Conservation (phyloP, 1,140 invertebrate species). For the Sogatella furcifera region DNA sequence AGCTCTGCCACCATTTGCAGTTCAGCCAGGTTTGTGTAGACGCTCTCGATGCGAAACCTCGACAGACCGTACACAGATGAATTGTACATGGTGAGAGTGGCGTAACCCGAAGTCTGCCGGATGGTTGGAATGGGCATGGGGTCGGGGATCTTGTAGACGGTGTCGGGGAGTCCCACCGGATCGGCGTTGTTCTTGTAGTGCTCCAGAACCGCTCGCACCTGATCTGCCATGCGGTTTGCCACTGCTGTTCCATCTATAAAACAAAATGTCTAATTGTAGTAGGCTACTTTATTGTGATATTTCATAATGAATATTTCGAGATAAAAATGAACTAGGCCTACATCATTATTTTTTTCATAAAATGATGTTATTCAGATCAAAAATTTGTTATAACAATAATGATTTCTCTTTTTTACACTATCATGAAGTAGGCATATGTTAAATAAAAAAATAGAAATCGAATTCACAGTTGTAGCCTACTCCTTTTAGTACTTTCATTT, state of each 20-base stretch:
- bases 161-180: conserved; percentile 62
- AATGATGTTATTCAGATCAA: too few relatives aligned
- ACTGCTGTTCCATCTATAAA: neutral
- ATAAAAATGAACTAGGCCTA: too few relatives aligned
- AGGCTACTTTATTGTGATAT: too few relatives aligned
- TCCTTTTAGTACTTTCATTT: too few relatives aligned
- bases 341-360: too few relatives aligned
- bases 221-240: conserved; percentile 7
- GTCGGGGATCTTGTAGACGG: conserved; percentile 50
- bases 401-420: too few relatives aligned
- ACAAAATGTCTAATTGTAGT: too few relatives aligned
- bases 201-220: conserved; percentile 52
- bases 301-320: too few relatives aligned
- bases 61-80: conserved; percentile 60
- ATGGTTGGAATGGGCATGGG: conserved; percentile 68
- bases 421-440: too few relatives aligned
- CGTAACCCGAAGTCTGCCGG: conserved; percentile 55
- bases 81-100: conserved; percentile 56
- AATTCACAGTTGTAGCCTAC: too few relatives aligned
- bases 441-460: too few relatives aligned
- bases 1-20: conserved; percentile 56
- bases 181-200: conserved; percentile 67
- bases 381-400: too few relatives aligned
- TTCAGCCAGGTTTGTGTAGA: conserved; percentile 50
- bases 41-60: conserved; percentile 59